Evolutionary conservation across 2,888 invertebrate genomes (phyloP).

Genomic region (Tenthredo notha): DNA sequence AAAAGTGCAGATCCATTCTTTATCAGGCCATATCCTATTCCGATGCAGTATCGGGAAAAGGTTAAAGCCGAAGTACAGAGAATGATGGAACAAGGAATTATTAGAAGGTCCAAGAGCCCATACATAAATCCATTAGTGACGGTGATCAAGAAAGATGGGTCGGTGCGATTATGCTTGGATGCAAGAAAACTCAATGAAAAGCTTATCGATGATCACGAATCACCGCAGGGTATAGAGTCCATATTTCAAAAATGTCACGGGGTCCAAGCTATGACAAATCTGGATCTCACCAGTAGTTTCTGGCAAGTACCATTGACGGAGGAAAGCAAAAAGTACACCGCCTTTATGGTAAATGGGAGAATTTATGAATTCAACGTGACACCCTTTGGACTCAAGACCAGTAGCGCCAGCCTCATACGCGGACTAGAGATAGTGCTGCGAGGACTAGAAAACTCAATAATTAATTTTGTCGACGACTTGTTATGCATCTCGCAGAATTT

Average conservation of each 20-base stretch:
- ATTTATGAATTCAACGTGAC: constrained; percentile 57
- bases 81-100: constrained; percentile 21
- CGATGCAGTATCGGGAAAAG: constrained; percentile 16
- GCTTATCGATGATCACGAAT: neutral
- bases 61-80: neutral
- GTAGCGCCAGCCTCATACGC: neutral
- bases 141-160: constrained; percentile 43
- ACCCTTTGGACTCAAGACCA: constrained; percentile 58
- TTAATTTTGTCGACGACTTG: constrained; percentile 54
- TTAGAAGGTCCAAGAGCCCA: constrained; percentile 31
- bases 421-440: neutral
- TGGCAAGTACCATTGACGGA: constrained; percentile 58
- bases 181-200: constrained; percentile 10
- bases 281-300: constrained; percentile 58
- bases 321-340: constrained; percentile 57
- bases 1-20: neutral
- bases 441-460: neutral
- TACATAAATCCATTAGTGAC: constrained; percentile 39
- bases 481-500: constrained; percentile 29
- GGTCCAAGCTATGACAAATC: constrained; percentile 21
- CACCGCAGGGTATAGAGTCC: neutral
- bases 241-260: constrained; percentile 21
- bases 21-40: neutral
- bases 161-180: neutral
- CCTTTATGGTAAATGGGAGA: constrained; percentile 56